Percentiles rank a stretch among this genome's conserved stretches.
phyloP scores from a whole-genome alignment of 2,797 vertebrate species.

The Chelon labrosus region DNA sequence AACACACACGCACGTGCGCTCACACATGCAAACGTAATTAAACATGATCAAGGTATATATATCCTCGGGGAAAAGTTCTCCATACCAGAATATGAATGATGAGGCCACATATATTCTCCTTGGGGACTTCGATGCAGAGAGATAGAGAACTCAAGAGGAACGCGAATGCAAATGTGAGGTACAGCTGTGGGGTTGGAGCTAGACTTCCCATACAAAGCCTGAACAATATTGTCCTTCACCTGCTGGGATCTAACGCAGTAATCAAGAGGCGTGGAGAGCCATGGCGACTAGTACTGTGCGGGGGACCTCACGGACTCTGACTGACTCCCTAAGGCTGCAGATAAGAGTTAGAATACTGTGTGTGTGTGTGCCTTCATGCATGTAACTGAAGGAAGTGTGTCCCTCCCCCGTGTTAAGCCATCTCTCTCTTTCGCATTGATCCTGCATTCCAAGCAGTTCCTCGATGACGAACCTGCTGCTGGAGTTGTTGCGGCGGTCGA shows the following conservation, averaged over 20 bases:
- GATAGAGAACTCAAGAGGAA: conserved; percentile 38
- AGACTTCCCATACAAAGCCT: conserved; percentile 35
- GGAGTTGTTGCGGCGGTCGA: conserved; percentile 43
- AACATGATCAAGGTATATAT: conserved; percentile 43
- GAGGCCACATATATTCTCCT: conserved; percentile 31
- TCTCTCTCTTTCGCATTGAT: conserved; percentile 55
- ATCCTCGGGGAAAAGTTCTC: conserved; percentile 43
- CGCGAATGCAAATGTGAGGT: conserved; percentile 67
- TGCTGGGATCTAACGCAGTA: conserved; percentile 74
- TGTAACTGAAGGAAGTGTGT: conserved; percentile 25
- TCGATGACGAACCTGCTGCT: conserved; percentile 64
- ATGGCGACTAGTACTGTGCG: conserved; percentile 50
- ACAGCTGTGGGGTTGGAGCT: conserved; percentile 29
- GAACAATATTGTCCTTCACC: conserved; percentile 70
- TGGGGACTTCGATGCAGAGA: conserved; percentile 30
- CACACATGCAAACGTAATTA: conserved; percentile 36
- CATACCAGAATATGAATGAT: conserved; percentile 48
- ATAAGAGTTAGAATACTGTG: conserved; percentile 50
- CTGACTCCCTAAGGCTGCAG: conserved; percentile 65
- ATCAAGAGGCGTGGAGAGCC: conserved; percentile 68
- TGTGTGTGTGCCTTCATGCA: conserved; percentile 32
- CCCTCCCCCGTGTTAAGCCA: conserved; percentile 34
- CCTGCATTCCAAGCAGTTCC: conserved; percentile 53
- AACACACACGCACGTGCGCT: conserved; percentile 27
- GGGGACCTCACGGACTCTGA: conserved; percentile 52